These are phyloP conservation scores for Cervus canadensis DNA, from an alignment of 2,113 vertebrate genomes.

Conservation along the genomic window DNA sequence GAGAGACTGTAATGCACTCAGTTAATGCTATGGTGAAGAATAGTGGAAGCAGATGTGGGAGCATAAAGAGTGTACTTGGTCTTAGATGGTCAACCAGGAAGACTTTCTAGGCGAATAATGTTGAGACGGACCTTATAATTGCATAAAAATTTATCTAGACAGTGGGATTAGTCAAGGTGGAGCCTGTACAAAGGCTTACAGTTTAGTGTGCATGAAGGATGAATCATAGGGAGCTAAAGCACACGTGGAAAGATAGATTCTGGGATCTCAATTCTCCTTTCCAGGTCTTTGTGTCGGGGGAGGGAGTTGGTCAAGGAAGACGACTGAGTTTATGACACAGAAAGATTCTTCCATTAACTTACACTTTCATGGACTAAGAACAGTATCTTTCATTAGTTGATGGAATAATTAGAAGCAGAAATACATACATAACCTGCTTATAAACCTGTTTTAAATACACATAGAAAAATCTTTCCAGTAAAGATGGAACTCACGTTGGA, in stretches of 20 bases:
- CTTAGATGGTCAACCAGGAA: background rate
- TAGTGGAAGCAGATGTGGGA: background rate
- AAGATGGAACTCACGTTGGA: background rate
- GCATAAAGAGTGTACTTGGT: background rate
- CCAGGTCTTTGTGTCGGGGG: background rate
- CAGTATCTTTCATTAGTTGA: background rate
- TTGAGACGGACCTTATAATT: background rate
- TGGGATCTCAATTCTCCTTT: background rate
- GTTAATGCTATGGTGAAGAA: background rate
- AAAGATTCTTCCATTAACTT: background rate
- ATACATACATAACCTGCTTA: background rate
- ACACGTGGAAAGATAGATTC: background rate
- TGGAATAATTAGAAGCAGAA: background rate
- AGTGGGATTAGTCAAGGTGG: background rate
- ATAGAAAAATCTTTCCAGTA: background rate
- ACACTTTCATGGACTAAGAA: background rate
- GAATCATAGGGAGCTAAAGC: background rate
- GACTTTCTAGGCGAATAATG: background rate
- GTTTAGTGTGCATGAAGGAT: background rate
- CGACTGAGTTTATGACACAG: background rate
- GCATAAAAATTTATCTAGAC: background rate
- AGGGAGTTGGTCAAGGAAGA: background rate
- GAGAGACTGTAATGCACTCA: background rate
- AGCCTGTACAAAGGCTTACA: background rate
- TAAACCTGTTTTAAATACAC: background rate